Evolutionary conservation across 2,888 invertebrate genomes (phyloP), one percentile per base, ranked within the genome.

Genomic region (Dexiosoma caninum): DNA sequence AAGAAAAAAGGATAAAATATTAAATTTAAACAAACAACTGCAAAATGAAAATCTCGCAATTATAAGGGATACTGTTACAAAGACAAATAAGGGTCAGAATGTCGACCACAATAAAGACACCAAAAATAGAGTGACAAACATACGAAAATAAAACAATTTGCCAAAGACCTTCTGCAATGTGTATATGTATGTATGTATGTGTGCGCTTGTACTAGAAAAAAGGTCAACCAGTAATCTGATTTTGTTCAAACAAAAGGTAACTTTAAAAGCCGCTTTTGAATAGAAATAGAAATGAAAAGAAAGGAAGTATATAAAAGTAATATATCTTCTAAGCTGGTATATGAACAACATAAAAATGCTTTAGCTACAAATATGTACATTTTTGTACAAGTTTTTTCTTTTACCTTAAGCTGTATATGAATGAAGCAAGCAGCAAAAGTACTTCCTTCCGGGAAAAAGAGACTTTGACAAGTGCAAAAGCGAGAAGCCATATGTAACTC

Each of bases 41-140:
- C 37, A 62, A 37, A 49, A 23, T 30, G 51, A 42, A 55, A 37
- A 46, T 67, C 32, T 32, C 14, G 27, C 60, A 70, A 74, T 74
- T 79, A 62, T 57, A 72, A 55, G 51, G 55, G 32, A 62, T 12
- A 30, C 40, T 14, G 21, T 64, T 32, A 42, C 42, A 66, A 37
- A 21, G 70, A 66, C 70, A 80, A 72, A 76, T 71, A 76, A 60
- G 80, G 76, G 75, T 72, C 71, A 70, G 74, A 75, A 79, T 74
- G 67, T 55, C 49, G 75, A 80, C 77, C 70, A 74, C 62, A 60
- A 74, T 69, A 74, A 78, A 23, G 55, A 23, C 44, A 69, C 16
- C 32, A 49, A 60, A 49, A 59, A 66, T 44, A 42, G 16, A 57
- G 60, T 67, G 40, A n/a, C 35, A 60, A 40, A 57, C 23, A 37